These are phyloP conservation scores for Drosophila ananassae DNA, from an alignment of 1,140 invertebrate genomes.

Conservation along the genomic window DNA sequence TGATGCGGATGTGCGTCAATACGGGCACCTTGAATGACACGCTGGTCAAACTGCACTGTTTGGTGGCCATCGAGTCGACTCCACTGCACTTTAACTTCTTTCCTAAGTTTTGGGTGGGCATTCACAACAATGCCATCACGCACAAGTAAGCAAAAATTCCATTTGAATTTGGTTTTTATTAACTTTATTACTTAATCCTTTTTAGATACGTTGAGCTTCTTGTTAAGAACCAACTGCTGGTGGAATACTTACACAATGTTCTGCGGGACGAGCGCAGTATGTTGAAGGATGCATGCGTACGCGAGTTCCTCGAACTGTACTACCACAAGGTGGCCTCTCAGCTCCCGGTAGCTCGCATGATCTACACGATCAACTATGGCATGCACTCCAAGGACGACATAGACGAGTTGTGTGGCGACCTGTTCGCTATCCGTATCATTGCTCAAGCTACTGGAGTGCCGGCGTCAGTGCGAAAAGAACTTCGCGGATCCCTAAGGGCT, in stretches of 20 bases:
- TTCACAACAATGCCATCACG: conserved; percentile 81
- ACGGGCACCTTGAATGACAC: conserved; percentile 81
- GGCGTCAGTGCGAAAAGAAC: conserved; percentile 74
- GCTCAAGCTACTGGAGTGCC: conserved; percentile 80
- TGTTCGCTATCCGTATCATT: conserved; percentile 82
- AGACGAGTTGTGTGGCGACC: conserved; percentile 82
- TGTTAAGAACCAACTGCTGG: conserved; percentile 69
- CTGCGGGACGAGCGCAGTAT: conserved; percentile 75
- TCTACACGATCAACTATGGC: conserved; percentile 81
- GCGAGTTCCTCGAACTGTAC: conserved; percentile 81
- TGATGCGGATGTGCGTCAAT: conserved; percentile 93
- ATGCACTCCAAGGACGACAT: conserved; percentile 83
- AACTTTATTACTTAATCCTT: not conserved
- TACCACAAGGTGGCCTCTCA: conserved; percentile 77
- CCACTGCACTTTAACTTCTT: conserved; percentile 83
- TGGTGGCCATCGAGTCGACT: conserved; percentile 82
- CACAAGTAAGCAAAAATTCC: conserved; percentile 73
- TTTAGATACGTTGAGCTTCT: conserved; percentile 77
- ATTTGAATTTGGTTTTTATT: not conserved
- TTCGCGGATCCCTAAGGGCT: conserved; percentile 75
- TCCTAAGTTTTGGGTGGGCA: conserved; percentile 84
- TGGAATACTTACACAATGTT: conserved; percentile 81
- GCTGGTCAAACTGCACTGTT: conserved; percentile 77
- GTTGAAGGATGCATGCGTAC: conserved; percentile 75
- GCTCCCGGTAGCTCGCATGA: conserved; percentile 77